Percentiles rank a stretch among this genome's conserved stretches.
These are phyloP conservation scores for Rhimphoctona megacephalus DNA, from an alignment of 2,888 invertebrate species.

Conservation along the genomic window DNA sequence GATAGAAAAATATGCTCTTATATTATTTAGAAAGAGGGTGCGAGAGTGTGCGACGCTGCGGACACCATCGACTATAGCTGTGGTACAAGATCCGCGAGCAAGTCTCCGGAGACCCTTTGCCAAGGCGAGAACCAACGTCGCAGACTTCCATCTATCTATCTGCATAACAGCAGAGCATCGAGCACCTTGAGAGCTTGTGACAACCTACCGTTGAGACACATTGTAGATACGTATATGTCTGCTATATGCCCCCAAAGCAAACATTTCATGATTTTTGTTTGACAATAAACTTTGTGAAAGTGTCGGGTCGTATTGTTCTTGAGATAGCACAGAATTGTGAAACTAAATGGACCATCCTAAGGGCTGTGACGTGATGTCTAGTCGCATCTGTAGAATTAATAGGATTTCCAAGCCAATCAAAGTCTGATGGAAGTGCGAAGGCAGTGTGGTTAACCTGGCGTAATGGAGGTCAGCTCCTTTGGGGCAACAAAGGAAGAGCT, in stretches of 20 bases:
- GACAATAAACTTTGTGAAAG: constrained; percentile 43
- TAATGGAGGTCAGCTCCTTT: constrained; percentile 83
- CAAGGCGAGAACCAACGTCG: constrained; percentile 78
- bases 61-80: constrained; percentile 36
- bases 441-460: constrained; percentile 83
- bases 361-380: constrained; percentile 56
- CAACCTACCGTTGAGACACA: constrained; percentile 35
- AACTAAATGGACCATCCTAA: constrained; percentile 48
- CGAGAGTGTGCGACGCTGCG: constrained; percentile 72
- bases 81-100: constrained; percentile 70
- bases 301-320: constrained; percentile 46
- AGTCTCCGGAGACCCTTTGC: constrained; percentile 78
- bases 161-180: constrained; percentile 73
- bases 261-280: constrained; percentile 50
- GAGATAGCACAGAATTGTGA: constrained; percentile 21
- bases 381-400: constrained; percentile 78
- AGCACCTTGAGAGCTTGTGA: constrained; percentile 43
- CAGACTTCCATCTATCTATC: constrained; percentile 83
- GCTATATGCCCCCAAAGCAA: constrained; percentile 26
- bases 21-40: constrained; percentile 78
- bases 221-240: constrained; percentile 12
- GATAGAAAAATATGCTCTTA: constrained; percentile 81
- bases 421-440: constrained; percentile 82
- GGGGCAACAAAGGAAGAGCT: constrained; percentile 74
- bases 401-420: constrained; percentile 83